Evolutionary conservation across 2,888 invertebrate genomes (phyloP), one percentile per base, ranked within the genome.

Genomic region (Cyrtodaria siliqua): DNA sequence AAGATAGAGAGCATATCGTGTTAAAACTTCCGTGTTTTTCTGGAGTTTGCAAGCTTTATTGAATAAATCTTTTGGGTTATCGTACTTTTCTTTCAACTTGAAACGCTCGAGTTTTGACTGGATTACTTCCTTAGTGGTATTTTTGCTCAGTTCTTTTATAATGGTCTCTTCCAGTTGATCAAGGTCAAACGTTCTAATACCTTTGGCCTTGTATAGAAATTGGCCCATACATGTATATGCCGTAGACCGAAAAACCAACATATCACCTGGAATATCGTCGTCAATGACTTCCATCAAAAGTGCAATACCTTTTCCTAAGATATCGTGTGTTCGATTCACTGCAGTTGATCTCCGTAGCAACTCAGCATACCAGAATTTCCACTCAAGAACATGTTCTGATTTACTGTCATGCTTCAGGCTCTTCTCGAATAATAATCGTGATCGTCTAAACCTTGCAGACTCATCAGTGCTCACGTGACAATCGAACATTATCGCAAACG

Each of bases 311-410:
- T 18, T 16, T 16, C 20, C 20, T 6, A 44, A 18, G 6, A 18
- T 18, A 6, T 44, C 44, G 4, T 44, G 16, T n/a, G 23, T n/a
- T 44, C n/a, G 4, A 18, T 44, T 27, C 29, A 14, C 55, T n/a
- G 23, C 18, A 16, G n/a, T 27, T 29, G 18, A 27, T 26, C 55
- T 55, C 14, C 16, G 55, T n/a, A 52, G 12, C 0, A 40, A 49
- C 16, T 52, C 33, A 24, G 40, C 62, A 62, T 49, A 62, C 62
- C 52, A 62, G 24, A 50, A 24, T 23, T 62, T 23, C 50, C 62
- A 52, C 24, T 62, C 49, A 29, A 52, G 2, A n/a, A 29, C 9
- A 38, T 27, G 23, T n/a, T 27, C 18, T 27, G 29, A 26, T 14
- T 29, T 1, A 16, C 2, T 27, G 23, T 23, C 2, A 12, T 2